Base-by-base conservation (phyloP, 1,140 invertebrate species). In the Venustaconcha ellipsiformis region DNA sequence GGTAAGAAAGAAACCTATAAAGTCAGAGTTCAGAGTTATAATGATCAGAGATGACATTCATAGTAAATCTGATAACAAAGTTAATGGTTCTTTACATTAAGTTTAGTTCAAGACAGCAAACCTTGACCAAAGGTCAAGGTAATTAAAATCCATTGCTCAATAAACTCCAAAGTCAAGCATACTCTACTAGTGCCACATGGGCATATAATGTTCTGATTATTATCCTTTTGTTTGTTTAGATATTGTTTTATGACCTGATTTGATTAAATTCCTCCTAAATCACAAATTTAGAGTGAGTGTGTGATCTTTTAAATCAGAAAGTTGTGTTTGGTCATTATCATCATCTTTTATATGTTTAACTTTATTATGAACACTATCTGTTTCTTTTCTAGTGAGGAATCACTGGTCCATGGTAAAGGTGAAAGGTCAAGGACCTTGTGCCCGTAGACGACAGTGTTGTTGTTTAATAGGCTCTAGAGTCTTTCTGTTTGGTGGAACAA, bases 401-500 rank as follows among this genome's bases (percentile, higher is more conserved):
- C 77, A 86, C n/a, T 95, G 94, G 94, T 92, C 91, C 73, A 81
- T 89, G 68, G 86, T 95, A 1, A 90, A 92, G 74, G 86, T 84
- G 1, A 65, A 62, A 72, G 80, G 83, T 78, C 20, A 71, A 20
- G 76, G 85, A 64, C 86, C 86, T 5, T 93, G 92, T 82, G 92
- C 93, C 14, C 88, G 96, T 58, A 91, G 96, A 81, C 90, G 96
- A 63, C 95, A 96, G 89, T 94, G 94, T 64, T 95, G 94, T 84
- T 90, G 95, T 80, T 89, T 95, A 11, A 92, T 94, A 76, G 92
- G 92, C 20, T 92, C 94, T 78, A 92, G 92, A 83, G 91, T 96
- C 71, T 96, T 93, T 85, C 89, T 97, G 58, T 97, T 96, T 90
- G 96, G 96, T 56, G 96, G 96, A 57, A 96, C 95, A 69, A 95